Percentiles rank a stretch among this genome's conserved stretches.
Evolutionary conservation across 2,888 invertebrate genomes (phyloP).

Genomic region (Heliconius erato): DNA sequence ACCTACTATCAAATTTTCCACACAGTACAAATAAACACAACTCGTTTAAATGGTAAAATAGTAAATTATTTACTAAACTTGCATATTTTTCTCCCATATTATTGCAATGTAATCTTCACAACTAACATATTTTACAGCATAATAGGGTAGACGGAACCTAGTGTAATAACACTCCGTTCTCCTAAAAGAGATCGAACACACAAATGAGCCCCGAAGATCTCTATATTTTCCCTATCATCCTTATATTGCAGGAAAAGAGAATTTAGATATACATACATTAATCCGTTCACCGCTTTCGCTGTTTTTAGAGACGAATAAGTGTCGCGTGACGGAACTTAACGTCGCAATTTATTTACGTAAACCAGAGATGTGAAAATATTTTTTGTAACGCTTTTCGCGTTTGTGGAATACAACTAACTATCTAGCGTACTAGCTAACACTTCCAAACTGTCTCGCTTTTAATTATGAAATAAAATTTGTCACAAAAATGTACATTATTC

Average conservation of each 20-base stretch:
- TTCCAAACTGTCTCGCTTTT: not conserved
- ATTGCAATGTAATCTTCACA: not conserved
- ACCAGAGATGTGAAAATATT: not conserved
- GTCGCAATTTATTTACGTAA: not conserved
- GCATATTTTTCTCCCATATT: not conserved
- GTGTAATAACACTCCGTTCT: no score
- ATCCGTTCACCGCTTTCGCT: no score
- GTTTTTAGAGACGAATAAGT: no score
- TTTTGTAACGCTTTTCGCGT: not conserved
- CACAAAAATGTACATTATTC: not conserved
- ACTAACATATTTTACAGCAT: no score
- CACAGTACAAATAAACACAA: conserved; percentile 24
- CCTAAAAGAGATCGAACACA: no score
- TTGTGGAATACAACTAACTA: not conserved
- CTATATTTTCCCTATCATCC: no score
- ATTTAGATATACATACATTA: no score
- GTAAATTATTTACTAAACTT: conserved; percentile 8
- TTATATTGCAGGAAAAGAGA: no score
- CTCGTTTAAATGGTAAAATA: conserved; percentile 36
- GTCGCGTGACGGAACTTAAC: not conserved
- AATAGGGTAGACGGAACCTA: no score
- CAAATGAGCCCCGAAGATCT: no score
- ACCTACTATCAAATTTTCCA: no score
- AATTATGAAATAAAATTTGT: not conserved
- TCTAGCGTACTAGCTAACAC: not conserved